Conservation (phyloP, 1,140 invertebrate genomes). For the Carcinoscorpius rotundicauda region DNA sequence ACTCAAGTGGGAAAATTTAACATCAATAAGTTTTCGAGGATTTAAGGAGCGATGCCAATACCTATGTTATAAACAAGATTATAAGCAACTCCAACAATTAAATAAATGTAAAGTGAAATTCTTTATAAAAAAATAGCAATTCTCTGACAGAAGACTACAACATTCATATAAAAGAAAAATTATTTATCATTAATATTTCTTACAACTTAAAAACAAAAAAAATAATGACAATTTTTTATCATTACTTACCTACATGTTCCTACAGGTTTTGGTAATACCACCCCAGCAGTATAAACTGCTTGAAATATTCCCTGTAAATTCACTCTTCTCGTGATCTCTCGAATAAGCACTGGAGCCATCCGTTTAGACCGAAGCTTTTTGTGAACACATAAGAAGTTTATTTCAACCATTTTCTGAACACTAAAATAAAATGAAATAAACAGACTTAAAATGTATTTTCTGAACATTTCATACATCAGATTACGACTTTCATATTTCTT, state of each 20-base stretch:
- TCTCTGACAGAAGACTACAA: too few relatives aligned
- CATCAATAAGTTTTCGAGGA: slow-evolving; percentile 95
- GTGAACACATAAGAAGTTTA: slow-evolving; percentile 99
- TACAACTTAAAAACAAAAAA: too few relatives aligned
- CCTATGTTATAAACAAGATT: neutral
- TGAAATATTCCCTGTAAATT: slow-evolving; percentile 83
- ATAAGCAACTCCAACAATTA: too few relatives aligned
- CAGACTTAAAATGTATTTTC: too few relatives aligned
- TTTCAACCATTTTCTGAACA: slow-evolving; percentile 88
- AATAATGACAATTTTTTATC: too few relatives aligned
- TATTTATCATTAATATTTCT: too few relatives aligned
- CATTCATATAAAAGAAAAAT: too few relatives aligned
- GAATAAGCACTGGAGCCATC: slow-evolving; percentile 92
- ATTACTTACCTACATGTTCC: slow-evolving; percentile 58
- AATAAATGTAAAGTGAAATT: too few relatives aligned
- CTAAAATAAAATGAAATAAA: slow-evolving; percentile 31
- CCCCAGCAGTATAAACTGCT: slow-evolving; percentile 97
- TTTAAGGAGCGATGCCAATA: slow-evolving; percentile 98
- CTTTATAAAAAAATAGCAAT: too few relatives aligned
- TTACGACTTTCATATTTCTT: too few relatives aligned
- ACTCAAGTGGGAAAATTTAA: slow-evolving; percentile 92
- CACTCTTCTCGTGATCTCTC: slow-evolving; percentile 95
- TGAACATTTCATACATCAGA: too few relatives aligned
- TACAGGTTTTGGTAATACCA: slow-evolving; percentile 94
- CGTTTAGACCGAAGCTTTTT: slow-evolving; percentile 96